These are phyloP conservation scores for Campoplex nolae DNA, from an alignment of 2,888 invertebrate species.

Conservation along the genomic window DNA sequence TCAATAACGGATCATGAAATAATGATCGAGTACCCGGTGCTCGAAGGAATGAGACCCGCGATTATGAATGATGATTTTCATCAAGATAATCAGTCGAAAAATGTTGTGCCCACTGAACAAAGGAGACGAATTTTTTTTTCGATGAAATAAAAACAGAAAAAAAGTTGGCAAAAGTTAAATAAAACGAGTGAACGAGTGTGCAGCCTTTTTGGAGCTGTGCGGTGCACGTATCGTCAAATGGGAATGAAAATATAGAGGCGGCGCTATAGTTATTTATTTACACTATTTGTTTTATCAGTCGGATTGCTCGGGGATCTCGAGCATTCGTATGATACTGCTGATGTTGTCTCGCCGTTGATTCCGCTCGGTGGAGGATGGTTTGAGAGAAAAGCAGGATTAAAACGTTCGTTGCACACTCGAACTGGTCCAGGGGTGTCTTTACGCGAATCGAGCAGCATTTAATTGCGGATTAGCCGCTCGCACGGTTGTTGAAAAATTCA, in stretches of 20 bases:
- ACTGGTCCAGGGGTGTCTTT: constrained; percentile 42
- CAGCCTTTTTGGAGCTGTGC: constrained; percentile 11
- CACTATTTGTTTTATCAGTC: constrained; percentile 47
- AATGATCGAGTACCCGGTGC: background rate
- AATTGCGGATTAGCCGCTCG: constrained; percentile 57
- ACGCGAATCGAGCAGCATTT: constrained; percentile 52
- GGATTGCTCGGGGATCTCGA: constrained; percentile 29
- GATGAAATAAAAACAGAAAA: background rate
- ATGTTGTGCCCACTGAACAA: background rate
- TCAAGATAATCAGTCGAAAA: background rate
- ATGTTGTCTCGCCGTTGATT: constrained; percentile 1
- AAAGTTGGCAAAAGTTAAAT: background rate
- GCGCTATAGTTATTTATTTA: constrained; percentile 50
- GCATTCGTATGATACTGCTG: background rate
- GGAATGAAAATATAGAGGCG: constrained; percentile 9
- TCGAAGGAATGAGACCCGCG: background rate
- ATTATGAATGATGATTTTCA: background rate
- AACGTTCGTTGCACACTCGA: constrained; percentile 32
- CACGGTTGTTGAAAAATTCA: background rate
- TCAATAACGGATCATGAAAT: no score
- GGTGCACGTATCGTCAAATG: background rate
- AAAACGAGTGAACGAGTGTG: background rate
- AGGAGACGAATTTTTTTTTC: background rate
- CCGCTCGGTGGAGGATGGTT: constrained; percentile 1
- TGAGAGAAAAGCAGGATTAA: constrained; percentile 50